Evolutionary conservation across 2,113 vertebrate genomes (phyloP).

Genomic region (Corvus hawaiiensis): DNA sequence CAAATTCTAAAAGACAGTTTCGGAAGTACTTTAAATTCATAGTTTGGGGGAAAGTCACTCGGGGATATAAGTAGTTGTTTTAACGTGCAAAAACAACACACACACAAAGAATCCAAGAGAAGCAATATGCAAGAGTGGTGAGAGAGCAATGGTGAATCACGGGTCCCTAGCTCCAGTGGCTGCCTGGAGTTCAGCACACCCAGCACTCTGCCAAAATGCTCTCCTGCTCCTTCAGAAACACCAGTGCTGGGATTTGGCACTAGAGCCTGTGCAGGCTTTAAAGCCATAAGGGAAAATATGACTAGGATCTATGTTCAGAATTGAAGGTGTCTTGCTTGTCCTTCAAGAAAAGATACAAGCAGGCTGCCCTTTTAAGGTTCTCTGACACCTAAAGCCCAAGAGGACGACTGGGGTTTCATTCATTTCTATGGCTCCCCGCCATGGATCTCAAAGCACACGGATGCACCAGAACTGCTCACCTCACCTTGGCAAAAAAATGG

Average conservation of each 20-base stretch:
- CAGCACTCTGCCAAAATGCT: not conserved
- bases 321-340: not conserved
- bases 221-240: not conserved
- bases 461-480: not conserved
- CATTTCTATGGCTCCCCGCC: not conserved
- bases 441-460: not conserved
- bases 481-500: not conserved
- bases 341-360: not conserved
- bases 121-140: not conserved
- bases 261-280: not conserved
- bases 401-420: not conserved
- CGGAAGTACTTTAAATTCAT: constrained; percentile 71
- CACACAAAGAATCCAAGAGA: not conserved
- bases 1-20: constrained; percentile 69
- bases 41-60: constrained; percentile 59
- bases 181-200: not conserved
- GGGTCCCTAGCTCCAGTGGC: not conserved
- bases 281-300: not conserved
- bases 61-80: constrained; percentile 24
- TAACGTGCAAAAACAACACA: constrained; percentile 23
- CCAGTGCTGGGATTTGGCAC: not conserved
- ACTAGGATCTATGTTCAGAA: not conserved
- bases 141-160: not conserved
- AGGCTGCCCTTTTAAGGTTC: not conserved
- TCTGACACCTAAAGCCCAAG: not conserved